Base-by-base conservation (phyloP, 2,113 vertebrate genomes). In the Brienomyrus longianalis region DNA sequence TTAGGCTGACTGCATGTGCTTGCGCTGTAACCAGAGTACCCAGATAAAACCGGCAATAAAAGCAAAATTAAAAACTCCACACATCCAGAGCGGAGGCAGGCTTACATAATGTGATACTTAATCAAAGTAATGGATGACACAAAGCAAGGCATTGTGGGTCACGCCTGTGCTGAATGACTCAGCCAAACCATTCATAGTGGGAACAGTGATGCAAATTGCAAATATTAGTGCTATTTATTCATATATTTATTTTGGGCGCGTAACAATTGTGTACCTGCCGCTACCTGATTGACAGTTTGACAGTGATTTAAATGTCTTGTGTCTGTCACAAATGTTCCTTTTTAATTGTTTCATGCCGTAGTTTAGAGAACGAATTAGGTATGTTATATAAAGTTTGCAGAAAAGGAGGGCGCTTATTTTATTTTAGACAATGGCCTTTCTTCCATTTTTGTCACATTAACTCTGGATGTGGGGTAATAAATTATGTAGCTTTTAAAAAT, bases 191-290 rank as follows among this genome's bases (percentile, higher is more conserved):
- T 77, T 77, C 70, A 77, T 77, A 17, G 31, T 6, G 70, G 15
- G 10, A 35, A 39, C 74, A 19, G 31, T 80, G 74, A 80, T 43
- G 74, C 35, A 80, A 80, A 39, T 43, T 43, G 74, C 15, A 43
- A 80, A 43, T 39, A 17, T 43, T 80, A 13, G 74, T 43, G 74
- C 39, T 80, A 80, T 35, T 80, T 43, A 39, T 19, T 80, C 74
- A 43, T 43, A 39, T 80, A 19, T 43, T 43, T 80, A 80, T 80
- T 80, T 80, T 19, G 35, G 31, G 31, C 74, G 10, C 2, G 6
- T 80, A 80, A 80, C 74, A 43, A 19, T 80, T 80, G 74, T 80
- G 74, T 80, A 80, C 74, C 74, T 80, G 74, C 35, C 74, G 35
- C 31, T 80, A 43, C 31, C 74, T 80, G 74, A 80, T 80, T 80